Evolutionary conservation across 2,888 invertebrate genomes (phyloP), one percentile per base, ranked within the genome.

Genomic region (Meloe dianella): DNA sequence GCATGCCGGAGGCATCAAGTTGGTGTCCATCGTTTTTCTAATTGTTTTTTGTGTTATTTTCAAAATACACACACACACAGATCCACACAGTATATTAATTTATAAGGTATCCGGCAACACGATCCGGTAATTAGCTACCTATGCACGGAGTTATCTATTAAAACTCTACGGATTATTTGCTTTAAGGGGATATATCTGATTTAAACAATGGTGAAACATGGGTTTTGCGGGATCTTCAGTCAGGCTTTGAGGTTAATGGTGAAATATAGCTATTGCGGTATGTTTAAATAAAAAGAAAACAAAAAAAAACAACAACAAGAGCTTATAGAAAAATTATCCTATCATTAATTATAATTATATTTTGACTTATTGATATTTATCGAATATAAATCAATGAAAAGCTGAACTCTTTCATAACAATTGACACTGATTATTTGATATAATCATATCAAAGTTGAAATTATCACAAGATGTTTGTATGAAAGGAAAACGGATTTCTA

Each of bases 91-190:
- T 17, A 67, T 66, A 69, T 73, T 74, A 73, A 74, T 74, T 74
- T 74, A 74, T 73, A 71, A 69, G 69, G 67, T 67, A 67, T 73
- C 69, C 69, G 66, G 72, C 67, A 71, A 72, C 73, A 73, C 71
- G 74, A 72, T 73, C 72, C 61, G 66, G 73, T 74, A 74, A 73
- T 74, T 74, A 74, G 72, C 73, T 74, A 74, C 72, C 71, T 70
- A 67, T 69, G 65, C 70, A 68, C 64, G 67, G 62, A 66, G 66
- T 72, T 69, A 71, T 73, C 70, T 73, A 65, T 68, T 69, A 65
- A 64, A 66, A 68, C 61, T 73, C 67, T 61, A 64, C 60, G 70
- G 70, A 73, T 70, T 74, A 69, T 74, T 73, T 72, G 70, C 69
- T 73, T 64, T 71, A 72, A 67, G 71, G 67, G 68, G 66, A 71